Conservation (phyloP, 1,140 invertebrate genomes). For the Heliothis subflexa region DNA sequence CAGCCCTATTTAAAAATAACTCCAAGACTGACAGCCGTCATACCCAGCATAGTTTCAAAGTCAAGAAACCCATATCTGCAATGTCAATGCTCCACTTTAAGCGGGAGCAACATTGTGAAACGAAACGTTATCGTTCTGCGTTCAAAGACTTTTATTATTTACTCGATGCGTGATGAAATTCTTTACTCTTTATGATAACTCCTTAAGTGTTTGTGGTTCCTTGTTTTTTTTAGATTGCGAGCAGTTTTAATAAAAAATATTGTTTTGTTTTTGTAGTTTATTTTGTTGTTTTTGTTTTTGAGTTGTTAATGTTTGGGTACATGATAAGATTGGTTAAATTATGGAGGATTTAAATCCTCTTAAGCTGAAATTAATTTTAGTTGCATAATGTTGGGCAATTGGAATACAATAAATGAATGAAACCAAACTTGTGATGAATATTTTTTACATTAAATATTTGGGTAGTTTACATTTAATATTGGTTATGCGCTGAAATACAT, state of each 20-base stretch:
- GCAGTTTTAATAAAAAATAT: neutral
- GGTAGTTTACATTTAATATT: too few relatives aligned
- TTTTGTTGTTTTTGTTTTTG: neutral
- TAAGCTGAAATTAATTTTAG: too few relatives aligned
- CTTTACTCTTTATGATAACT: constrained; percentile 37
- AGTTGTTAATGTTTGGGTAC: neutral
- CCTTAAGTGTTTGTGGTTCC: constrained; percentile 25
- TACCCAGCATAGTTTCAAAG: constrained; percentile 27
- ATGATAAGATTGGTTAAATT: neutral
- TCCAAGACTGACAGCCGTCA: constrained; percentile 23
- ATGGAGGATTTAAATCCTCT: neutral
- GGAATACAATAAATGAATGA: too few relatives aligned
- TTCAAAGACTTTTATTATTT: constrained; percentile 48
- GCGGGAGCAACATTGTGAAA: constrained; percentile 24
- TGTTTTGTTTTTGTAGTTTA: neutral
- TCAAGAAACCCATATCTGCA: constrained; percentile 48
- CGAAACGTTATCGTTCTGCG: constrained; percentile 27
- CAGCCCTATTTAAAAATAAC: constrained; percentile 1
- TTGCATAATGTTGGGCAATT: constrained; percentile 3
- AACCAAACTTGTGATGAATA: too few relatives aligned
- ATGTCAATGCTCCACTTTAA: constrained; percentile 44
- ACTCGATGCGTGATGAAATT: constrained; percentile 49
- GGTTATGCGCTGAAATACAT: too few relatives aligned
- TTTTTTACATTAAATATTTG: too few relatives aligned
- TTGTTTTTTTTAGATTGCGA: neutral